phyloP scores from a whole-genome alignment of 2,113 vertebrate genomes.

The Chunga burmeisteri region DNA sequence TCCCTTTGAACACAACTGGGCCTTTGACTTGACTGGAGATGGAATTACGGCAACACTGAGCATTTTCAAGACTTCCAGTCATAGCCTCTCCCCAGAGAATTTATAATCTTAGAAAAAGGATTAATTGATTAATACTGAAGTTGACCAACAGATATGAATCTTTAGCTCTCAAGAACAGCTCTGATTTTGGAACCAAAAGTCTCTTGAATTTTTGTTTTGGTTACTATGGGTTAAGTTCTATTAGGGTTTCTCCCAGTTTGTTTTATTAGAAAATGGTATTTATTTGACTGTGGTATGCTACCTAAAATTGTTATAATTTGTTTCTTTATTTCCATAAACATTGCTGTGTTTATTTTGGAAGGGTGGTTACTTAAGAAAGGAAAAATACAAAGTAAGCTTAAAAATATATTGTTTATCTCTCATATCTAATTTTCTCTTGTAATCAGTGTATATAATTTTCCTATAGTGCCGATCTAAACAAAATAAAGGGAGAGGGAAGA shows the following conservation, averaged over 20 bases:
- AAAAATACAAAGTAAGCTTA: not conserved
- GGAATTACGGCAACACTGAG: not conserved
- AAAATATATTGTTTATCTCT: not conserved
- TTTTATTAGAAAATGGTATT: slow-evolving; percentile 62
- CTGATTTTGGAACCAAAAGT: not conserved
- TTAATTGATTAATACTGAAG: not conserved
- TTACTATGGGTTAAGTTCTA: slow-evolving; percentile 40
- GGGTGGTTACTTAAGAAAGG: not conserved
- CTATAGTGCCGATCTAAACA: not conserved
- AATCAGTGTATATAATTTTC: not conserved
- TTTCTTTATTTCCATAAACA: slow-evolving; percentile 64
- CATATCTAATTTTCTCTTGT: not conserved
- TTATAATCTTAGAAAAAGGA: not conserved
- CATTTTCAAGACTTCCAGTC: not conserved
- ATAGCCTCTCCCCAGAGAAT: not conserved
- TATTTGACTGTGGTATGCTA: slow-evolving; percentile 59
- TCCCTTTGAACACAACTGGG: not conserved
- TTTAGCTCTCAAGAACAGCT: not conserved
- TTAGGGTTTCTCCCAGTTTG: slow-evolving; percentile 33
- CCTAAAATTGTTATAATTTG: slow-evolving; percentile 59
- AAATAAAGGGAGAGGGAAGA: not conserved
- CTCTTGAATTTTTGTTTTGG: not conserved
- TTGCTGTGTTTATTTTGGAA: slow-evolving; percentile 53
- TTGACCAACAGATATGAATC: not conserved
- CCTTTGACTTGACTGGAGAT: not conserved